phyloP scores from a whole-genome alignment of 2,113 vertebrate species.

The Speoplatyrhinus poulsoni region DNA sequence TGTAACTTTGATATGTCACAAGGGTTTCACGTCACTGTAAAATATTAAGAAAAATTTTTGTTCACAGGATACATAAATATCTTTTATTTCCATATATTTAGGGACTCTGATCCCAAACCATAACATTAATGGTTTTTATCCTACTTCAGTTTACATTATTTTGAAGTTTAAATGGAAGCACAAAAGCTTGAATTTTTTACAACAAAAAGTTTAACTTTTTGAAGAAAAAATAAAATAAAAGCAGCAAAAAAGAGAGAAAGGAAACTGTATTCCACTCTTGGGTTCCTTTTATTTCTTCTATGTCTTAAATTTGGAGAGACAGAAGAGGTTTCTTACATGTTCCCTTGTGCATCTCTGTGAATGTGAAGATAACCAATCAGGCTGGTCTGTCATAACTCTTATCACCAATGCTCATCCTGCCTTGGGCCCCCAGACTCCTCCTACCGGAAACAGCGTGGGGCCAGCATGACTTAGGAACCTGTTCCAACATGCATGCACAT shows the following conservation, averaged over 20 bases:
- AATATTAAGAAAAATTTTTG: conserved; percentile 69
- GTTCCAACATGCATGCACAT: conserved; percentile 96
- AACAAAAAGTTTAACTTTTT: conserved; percentile 85
- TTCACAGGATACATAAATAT: conserved; percentile 67
- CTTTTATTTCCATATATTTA: conserved; percentile 79
- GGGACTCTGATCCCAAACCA: conserved; percentile 69
- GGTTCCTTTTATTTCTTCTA: conserved; percentile 65
- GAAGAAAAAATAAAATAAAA: conserved; percentile 53
- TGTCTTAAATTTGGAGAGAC: conserved; percentile 63
- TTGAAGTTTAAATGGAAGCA: conserved; percentile 86
- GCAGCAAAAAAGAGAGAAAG: conserved; percentile 28
- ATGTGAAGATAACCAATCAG: conserved; percentile 78
- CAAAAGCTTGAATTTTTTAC: conserved; percentile 93
- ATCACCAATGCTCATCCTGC: conserved; percentile 77
- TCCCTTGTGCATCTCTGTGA: conserved; percentile 81
- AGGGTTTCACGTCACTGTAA: conserved; percentile 78
- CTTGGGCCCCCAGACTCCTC: conserved; percentile 80
- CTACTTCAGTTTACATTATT: conserved; percentile 85
- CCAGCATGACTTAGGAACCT: conserved; percentile 90
- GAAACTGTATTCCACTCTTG: conserved; percentile 54
- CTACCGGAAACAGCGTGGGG: conserved; percentile 72
- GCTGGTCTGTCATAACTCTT: conserved; percentile 71
- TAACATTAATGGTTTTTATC: conserved; percentile 79
- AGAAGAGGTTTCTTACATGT: conserved; percentile 56
- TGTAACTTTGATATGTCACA: too few relatives aligned